Base-by-base conservation (phyloP, 2,113 vertebrate genomes). In the Aegithalos caudatus region DNA sequence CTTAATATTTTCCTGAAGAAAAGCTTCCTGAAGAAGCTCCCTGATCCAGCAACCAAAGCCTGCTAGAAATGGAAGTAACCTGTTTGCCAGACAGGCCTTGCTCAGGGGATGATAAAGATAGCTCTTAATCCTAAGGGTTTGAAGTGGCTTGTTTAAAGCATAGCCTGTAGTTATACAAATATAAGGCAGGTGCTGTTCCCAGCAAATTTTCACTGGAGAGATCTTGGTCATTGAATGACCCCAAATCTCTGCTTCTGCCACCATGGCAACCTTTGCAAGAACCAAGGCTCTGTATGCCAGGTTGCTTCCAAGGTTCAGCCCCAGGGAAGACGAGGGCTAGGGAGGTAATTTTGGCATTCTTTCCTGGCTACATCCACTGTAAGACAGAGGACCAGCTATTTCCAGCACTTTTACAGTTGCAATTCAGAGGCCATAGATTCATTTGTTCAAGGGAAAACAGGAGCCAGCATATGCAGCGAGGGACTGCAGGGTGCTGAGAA, bases 131-230 rank as follows among this genome's bases (percentile, higher is more conserved):
- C 65, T 44, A 24, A 37, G 58, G 60, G 38, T 54, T 82, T 95
- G 48, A 61, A 77, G 90, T 37, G 21, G 25, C 54, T 95, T 95
- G 88, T 95, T 97, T 94, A 93, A 92, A 81, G 67, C 54, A 19
- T 10, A 76, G 44, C 70, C 69, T 11, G 5, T 22, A 71, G 64
- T 58, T 78, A 51, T 0, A 88, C 51, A 71, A 77, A 58, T 29
- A 47, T 24, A 74, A 62, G 38, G 60, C 44, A 83, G 40, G 22
- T 88, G 82, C 77, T 57, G 24, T 33, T 89, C 40, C 65, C 70
- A 64, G 73, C n/a, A 84, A 51, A 90, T 35, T 66, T 79, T 54
- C 72, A 58, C 42, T 66, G n/a, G 18, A 56, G 50, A 61, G 37
- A 70, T 24, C 31, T 21, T 19, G 6, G 20, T 51, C 48, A 51